Percentiles rank a stretch among this genome's conserved stretches.
phyloP scores from a whole-genome alignment of 2,888 invertebrate genomes.

The Schrankia costaestrigalis region DNA sequence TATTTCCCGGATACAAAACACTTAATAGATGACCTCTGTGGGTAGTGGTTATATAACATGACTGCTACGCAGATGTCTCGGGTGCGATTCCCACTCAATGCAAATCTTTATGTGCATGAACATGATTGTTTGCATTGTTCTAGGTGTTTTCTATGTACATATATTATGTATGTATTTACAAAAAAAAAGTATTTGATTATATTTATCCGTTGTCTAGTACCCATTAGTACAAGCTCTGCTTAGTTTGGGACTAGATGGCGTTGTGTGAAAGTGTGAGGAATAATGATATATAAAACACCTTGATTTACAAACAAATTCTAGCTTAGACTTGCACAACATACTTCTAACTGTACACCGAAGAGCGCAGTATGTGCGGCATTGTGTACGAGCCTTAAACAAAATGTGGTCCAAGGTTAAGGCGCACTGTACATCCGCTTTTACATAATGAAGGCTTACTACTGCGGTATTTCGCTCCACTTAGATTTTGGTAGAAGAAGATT shows the following conservation, averaged over 20 bases:
- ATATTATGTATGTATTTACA: no score
- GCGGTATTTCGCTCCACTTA: conserved; percentile 5
- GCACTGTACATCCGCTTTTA: conserved; percentile 28
- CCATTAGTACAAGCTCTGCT: no score
- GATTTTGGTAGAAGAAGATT: neutral
- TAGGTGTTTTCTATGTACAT: no score
- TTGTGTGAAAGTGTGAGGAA: conserved; percentile 14
- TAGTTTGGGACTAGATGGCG: conserved; percentile 4
- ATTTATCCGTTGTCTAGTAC: no score
- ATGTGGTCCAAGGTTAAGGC: conserved; percentile 31
- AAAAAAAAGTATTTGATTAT: no score
- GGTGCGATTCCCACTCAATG: no score
- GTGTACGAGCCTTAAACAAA: conserved; percentile 20
- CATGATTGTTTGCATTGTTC: no score
- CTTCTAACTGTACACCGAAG: conserved; percentile 9
- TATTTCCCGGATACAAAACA: no score
- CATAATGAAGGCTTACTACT: conserved; percentile 14
- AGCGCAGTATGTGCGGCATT: conserved; percentile 21
- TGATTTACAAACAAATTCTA: neutral
- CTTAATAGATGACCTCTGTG: no score
- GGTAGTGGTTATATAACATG: no score
- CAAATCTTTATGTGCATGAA: no score
- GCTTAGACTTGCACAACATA: conserved; percentile 15
- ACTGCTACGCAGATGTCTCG: no score
- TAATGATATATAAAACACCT: neutral